Conservation (phyloP, 2,113 vertebrate genomes). For the Xiphorhynchus elegans region DNA sequence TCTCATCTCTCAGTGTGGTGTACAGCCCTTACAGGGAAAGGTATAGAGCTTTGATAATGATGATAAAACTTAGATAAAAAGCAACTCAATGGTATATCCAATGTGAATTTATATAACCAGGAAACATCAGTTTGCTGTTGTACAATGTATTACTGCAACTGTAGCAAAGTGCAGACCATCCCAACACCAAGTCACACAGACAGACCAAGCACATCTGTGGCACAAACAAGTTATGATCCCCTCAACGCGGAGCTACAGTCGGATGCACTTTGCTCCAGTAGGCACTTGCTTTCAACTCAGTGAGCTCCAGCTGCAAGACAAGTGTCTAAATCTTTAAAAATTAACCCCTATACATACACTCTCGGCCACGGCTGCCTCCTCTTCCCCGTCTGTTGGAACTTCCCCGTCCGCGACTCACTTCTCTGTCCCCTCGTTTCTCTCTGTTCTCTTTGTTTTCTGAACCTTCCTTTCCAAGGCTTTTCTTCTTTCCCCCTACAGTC, state of each 20-base stretch:
- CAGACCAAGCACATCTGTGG: not conserved
- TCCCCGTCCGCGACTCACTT: slow-evolving; percentile 85
- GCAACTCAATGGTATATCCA: not conserved
- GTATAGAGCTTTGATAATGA: not conserved
- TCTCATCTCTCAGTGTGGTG: not conserved
- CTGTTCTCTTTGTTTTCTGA: slow-evolving; percentile 90
- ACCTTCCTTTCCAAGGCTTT: slow-evolving; percentile 88
- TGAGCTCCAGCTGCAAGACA: not conserved
- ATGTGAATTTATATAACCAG: not conserved
- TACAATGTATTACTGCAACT: not conserved
- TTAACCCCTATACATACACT: slow-evolving; percentile 75
- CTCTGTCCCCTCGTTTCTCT: slow-evolving; percentile 89
- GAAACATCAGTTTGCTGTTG: not conserved
- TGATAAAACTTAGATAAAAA: not conserved
- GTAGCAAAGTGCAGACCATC: not conserved
- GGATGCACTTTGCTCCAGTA: fast-evolving
- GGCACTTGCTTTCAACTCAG: not conserved
- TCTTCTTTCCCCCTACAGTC: slow-evolving; percentile 95
- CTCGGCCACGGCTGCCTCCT: slow-evolving; percentile 83
- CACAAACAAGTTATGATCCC: not conserved
- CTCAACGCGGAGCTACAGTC: not conserved
- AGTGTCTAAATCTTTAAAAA: not conserved
- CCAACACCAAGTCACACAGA: not conserved
- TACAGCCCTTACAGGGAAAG: not conserved
- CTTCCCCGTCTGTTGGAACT: slow-evolving; percentile 85